Conservation (phyloP, 1,140 invertebrate genomes). For the Saccostrea echinata region DNA sequence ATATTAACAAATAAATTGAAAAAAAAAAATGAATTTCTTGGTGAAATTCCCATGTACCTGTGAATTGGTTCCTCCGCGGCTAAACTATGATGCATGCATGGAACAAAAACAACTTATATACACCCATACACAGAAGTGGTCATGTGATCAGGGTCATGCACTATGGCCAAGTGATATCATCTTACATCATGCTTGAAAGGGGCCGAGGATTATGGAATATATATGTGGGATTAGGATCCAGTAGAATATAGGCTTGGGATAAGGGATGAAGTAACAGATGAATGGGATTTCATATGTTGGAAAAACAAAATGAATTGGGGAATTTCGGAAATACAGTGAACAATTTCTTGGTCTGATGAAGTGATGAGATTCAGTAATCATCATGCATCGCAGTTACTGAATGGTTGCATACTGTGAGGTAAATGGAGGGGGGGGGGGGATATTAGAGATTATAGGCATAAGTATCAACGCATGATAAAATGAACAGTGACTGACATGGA, state of each 20-base stretch:
- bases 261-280: no score
- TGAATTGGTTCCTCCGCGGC: constrained; percentile 13
- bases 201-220: not conserved
- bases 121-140: not conserved
- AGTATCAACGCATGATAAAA: no score
- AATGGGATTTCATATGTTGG: no score
- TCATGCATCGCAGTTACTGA: not conserved
- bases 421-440: not conserved
- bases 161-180: not conserved
- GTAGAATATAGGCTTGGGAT: not conserved
- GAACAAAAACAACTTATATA: constrained; percentile 35
- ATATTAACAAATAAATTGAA: not conserved
- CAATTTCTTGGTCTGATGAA: not conserved
- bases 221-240: not conserved
- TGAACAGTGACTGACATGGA: no score
- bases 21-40: not conserved
- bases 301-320: not conserved
- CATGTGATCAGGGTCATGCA: constrained; percentile 21
- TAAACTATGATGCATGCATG: constrained; percentile 33
- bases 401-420: not conserved
- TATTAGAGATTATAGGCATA: no score
- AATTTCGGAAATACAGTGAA: not conserved
- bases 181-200: not conserved
- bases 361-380: not conserved
- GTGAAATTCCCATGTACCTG: not conserved